Base-by-base conservation (phyloP, 2,113 vertebrate genomes). In the Dromaius novaehollandiae region DNA sequence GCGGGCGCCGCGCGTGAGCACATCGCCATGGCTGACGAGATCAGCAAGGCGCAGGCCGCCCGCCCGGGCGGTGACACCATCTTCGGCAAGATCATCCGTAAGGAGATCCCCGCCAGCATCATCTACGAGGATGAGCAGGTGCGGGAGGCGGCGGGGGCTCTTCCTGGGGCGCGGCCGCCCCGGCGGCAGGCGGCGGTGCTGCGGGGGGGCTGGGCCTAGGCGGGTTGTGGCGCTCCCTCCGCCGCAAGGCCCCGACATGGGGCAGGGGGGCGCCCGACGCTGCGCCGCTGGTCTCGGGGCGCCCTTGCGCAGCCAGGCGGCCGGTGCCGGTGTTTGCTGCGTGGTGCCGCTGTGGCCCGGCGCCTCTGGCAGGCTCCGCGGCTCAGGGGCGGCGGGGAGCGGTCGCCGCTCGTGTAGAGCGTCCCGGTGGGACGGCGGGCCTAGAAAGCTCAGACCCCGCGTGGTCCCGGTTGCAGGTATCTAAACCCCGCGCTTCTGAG, bases 41-140 rank as follows among this genome's bases (percentile, higher is more conserved):
- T 98, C 17, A 96, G 97, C 0, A 99, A 98, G 75, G 99, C 99
- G 11, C 99, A 98, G 94, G 75, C 38, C 18, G 98, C 99, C 2
- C 85, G 97, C 32, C 97, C 99, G 0, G 99, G 99, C 0, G 99
- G 99, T 10, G 99, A 99, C 66, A 99, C 99, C 0, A 99, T 99
- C 83, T 99, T 99, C 93, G 98, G 99, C 5, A 99, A 99, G 97
- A 99, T 99, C 71, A 98, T 99, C 73, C 99, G 99, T 44, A 99
- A 99, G 96, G 99, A 99, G 96, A 99, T 99, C 93, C 98, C 99
- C 8, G 98, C 97, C 44, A 98, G 98, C 1, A 93, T 99, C 5
- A 95, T 99, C 48, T 98, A 99, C 48, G 99, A 99, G 94, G 99
- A 99, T 70, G 99, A 99, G 6, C 97, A 97, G 99, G 99, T 99